A percentile compares a stretch with the other conserved stretches of the same genome.
These are phyloP conservation scores for Eupithecia exiguata DNA, from an alignment of 2,888 invertebrate species.

Conservation along the genomic window DNA sequence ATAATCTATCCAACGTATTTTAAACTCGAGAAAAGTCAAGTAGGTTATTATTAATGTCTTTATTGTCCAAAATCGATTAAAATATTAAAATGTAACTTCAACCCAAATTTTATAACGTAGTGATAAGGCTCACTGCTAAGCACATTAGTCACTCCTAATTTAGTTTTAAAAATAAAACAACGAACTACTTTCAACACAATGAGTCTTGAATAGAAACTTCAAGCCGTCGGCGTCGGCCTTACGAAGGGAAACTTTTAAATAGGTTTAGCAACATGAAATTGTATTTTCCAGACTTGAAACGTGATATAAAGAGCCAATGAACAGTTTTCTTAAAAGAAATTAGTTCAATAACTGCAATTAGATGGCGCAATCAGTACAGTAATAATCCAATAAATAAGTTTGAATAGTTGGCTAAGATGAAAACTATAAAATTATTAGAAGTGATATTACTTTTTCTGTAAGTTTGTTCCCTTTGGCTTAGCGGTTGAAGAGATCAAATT, in stretches of 20 bases:
- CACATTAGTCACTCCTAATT: neutral
- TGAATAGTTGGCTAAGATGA: no score
- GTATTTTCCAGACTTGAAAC: conserved; percentile 20
- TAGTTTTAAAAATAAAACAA: neutral
- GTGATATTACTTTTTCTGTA: no score
- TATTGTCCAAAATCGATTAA: neutral
- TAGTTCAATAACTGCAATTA: neutral
- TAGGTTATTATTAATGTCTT: no score
- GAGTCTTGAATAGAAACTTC: conserved; percentile 39
- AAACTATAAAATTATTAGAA: no score
- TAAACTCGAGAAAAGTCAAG: no score
- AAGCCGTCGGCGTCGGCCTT: conserved; percentile 45
- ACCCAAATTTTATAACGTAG: no score
- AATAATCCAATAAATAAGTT: neutral
- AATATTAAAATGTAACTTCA: neutral
- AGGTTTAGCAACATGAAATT: conserved; percentile 41
- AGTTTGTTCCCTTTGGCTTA: no score
- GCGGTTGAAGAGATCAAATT: no score
- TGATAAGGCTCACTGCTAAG: neutral
- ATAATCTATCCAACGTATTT: no score
- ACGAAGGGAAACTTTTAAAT: conserved; percentile 55
- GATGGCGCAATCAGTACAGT: neutral
- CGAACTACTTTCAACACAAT: conserved; percentile 10
- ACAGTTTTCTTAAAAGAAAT: neutral
- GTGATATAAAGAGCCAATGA: conserved; percentile 3